A percentile compares a stretch with the other conserved stretches of the same genome.
These are phyloP conservation scores for Muscicapa striata DNA, from an alignment of 2,797 vertebrate species.

Conservation along the genomic window DNA sequence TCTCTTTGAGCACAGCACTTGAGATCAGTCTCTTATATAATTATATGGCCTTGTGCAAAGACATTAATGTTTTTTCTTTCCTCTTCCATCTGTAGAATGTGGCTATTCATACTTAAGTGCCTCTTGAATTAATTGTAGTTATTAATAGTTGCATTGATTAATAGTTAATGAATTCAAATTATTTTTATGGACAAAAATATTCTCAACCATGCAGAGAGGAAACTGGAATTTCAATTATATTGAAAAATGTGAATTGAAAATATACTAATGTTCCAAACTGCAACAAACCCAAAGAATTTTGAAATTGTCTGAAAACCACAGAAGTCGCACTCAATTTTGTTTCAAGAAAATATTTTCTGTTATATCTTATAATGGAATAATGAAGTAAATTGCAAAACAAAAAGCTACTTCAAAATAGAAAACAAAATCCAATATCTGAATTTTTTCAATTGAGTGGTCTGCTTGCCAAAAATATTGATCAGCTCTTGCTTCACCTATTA, in stretches of 20 bases:
- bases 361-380: background rate
- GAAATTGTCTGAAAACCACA: conserved; percentile 9
- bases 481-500: background rate
- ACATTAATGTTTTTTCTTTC: background rate
- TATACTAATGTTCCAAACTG: background rate
- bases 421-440: background rate
- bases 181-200: conserved; percentile 29
- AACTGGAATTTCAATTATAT: conserved; percentile 10
- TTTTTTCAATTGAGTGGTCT: background rate
- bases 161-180: conserved; percentile 44
- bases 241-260: conserved; percentile 25
- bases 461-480: background rate
- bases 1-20: background rate
- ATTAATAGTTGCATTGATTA: conserved; percentile 50
- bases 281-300: conserved; percentile 28
- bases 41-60: conserved; percentile 18
- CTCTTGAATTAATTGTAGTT: conserved; percentile 45
- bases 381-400: background rate
- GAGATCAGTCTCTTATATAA: background rate
- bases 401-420: background rate
- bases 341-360: conserved; percentile 25
- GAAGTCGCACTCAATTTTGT: background rate
- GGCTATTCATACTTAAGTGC: conserved; percentile 22
- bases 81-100: conserved; percentile 5
- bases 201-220: background rate